Conservation (phyloP, 1,140 invertebrate genomes). For the Drosophila guanche region DNA sequence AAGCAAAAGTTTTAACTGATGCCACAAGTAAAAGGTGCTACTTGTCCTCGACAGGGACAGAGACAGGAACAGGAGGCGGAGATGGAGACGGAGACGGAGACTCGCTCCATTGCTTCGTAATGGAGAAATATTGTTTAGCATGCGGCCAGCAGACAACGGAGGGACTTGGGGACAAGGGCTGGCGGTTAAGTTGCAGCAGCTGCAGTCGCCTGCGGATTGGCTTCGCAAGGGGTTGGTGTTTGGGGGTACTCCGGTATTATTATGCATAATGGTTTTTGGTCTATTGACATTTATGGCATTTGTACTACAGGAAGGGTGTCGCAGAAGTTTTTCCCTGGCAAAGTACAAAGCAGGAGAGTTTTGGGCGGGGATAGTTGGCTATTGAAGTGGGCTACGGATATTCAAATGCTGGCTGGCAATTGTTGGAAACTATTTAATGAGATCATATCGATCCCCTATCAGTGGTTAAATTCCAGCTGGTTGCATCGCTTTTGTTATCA, state of each 20-base stretch:
- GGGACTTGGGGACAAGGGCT: constrained; percentile 7
- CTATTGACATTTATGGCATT: constrained; percentile 78
- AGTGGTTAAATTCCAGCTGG: too few relatives aligned
- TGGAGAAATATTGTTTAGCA: constrained; percentile 79
- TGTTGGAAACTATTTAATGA: neutral
- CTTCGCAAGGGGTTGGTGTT: constrained; percentile 1
- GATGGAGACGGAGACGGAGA: neutral
- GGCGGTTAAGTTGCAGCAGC: constrained; percentile 20
- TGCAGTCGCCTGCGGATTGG: constrained; percentile 18
- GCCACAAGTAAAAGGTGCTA: constrained; percentile 78
- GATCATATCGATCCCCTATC: too few relatives aligned
- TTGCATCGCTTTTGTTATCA: too few relatives aligned
- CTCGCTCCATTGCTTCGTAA: constrained; percentile 71
- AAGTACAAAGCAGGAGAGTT: constrained; percentile 37
- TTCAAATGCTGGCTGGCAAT: neutral
- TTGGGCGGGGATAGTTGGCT: constrained; percentile 35
- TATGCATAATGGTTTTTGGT: constrained; percentile 79
- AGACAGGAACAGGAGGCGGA: neutral
- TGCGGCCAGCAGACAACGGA: constrained; percentile 35
- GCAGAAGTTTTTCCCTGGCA: constrained; percentile 33
- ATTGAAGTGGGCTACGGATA: constrained; percentile 54
- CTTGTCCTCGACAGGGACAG: constrained; percentile 50
- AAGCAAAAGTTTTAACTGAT: constrained; percentile 77
- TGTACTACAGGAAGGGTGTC: constrained; percentile 27
- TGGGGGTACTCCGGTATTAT: constrained; percentile 29